Evolutionary conservation across 2,888 invertebrate species (phyloP).

Genomic region (Stenurella melanura): DNA sequence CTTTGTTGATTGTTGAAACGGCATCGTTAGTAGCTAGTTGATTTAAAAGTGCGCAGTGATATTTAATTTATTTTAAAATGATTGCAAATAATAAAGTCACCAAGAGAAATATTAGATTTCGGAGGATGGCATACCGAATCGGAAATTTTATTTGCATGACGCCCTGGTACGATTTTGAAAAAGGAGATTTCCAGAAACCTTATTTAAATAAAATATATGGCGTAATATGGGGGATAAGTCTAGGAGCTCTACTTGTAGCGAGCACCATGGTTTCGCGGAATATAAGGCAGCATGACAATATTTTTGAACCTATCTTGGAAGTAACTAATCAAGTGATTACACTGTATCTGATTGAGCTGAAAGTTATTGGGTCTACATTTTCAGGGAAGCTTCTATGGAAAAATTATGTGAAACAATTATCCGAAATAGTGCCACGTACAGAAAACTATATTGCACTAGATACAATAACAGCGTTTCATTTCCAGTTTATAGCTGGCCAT

Average conservation of each 20-base stretch:
- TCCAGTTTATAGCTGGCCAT: slow-evolving; percentile 31
- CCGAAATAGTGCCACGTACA: neutral
- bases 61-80: too few species aligned
- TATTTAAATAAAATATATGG: slow-evolving; percentile 36
- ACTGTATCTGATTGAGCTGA: slow-evolving; percentile 10
- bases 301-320: slow-evolving; percentile 23
- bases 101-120: slow-evolving; percentile 11
- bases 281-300: neutral
- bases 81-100: neutral
- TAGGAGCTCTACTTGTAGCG: neutral
- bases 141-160: slow-evolving; percentile 27
- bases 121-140: slow-evolving; percentile 30
- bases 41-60: too few species aligned
- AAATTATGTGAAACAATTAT: neutral
- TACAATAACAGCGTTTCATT: neutral
- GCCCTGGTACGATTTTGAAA: slow-evolving; percentile 42
- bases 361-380: slow-evolving; percentile 19
- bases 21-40: neutral
- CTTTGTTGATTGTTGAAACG: neutral
- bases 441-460: neutral
- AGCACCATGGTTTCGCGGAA: neutral
- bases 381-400: neutral
- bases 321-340: neutral
- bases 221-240: neutral
- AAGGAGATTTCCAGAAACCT: slow-evolving; percentile 3